A percentile compares a stretch with the other conserved stretches of the same genome.
phyloP scores from a whole-genome alignment of 2,113 vertebrate species.

The Melanotaenia duboulayi region DNA sequence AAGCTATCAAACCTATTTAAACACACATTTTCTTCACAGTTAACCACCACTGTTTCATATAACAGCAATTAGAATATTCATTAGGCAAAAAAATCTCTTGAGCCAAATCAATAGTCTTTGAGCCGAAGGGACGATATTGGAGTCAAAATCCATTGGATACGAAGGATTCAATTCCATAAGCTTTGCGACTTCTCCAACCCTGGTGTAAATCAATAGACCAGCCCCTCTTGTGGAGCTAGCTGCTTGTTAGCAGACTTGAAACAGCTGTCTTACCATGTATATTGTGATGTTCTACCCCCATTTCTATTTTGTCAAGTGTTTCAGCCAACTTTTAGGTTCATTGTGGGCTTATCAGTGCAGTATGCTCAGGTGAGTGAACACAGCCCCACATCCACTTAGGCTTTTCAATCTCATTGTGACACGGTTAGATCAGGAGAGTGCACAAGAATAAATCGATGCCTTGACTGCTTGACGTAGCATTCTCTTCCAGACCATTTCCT shows the following conservation, averaged over 20 bases:
- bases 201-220: constrained; percentile 57
- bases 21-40: constrained; percentile 46
- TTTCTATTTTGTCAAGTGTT: constrained; percentile 37
- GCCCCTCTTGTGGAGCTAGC: constrained; percentile 67
- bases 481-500: constrained; percentile 76
- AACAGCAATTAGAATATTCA: constrained; percentile 75
- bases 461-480: constrained; percentile 75
- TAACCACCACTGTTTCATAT: constrained; percentile 37
- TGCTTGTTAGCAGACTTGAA: constrained; percentile 72
- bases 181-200: constrained; percentile 56
- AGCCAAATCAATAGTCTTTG: constrained; percentile 52
- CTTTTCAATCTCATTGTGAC: constrained; percentile 74
- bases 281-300: constrained; percentile 40
- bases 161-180: constrained; percentile 69
- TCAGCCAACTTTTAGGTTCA: constrained; percentile 53
- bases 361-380: constrained; percentile 68
- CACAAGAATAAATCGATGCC: constrained; percentile 77
- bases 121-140: constrained; percentile 65
- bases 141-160: constrained; percentile 68
- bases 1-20: constrained; percentile 63
- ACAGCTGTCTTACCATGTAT: constrained; percentile 59
- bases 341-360: constrained; percentile 62
- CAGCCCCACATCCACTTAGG: constrained; percentile 67
- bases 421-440: constrained; percentile 72
- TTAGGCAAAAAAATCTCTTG: constrained; percentile 59